These are phyloP conservation scores for pig (Sus scrofa) DNA, from an alignment of 2,113 vertebrate species.

Conservation along the genomic window DNA sequence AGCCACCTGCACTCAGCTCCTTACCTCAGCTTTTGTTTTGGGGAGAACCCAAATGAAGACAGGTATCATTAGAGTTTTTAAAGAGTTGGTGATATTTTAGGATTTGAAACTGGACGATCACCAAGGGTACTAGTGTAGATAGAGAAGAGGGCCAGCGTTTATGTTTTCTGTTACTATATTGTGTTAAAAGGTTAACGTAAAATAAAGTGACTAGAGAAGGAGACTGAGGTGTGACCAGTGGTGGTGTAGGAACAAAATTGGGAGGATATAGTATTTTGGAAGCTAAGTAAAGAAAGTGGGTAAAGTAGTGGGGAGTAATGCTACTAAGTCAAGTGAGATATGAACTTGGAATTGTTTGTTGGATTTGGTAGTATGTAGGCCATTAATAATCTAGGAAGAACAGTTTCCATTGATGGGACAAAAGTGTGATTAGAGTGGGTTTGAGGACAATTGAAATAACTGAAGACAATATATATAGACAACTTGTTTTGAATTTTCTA, in stretches of 20 bases:
- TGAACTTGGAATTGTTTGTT: conserved; percentile 3
- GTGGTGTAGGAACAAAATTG: neutral
- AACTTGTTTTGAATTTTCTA: neutral
- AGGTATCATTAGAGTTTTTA: conserved; percentile 2
- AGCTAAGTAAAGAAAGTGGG: conserved; percentile 11
- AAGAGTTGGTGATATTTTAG: conserved; percentile 19
- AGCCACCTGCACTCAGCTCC: neutral
- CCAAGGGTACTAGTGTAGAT: neutral
- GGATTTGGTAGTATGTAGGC: neutral
- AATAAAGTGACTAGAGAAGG: neutral
- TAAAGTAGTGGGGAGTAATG: neutral
- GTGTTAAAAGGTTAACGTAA: neutral
- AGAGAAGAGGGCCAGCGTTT: neutral
- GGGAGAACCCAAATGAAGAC: conserved; percentile 23
- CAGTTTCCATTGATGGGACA: neutral
- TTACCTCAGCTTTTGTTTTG: conserved; percentile 26
- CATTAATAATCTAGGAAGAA: neutral
- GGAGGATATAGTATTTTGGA: neutral
- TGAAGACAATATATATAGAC: neutral
- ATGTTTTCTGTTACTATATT: neutral
- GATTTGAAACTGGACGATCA: neutral
- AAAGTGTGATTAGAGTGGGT: neutral
- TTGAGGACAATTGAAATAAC: conserved; percentile 31
- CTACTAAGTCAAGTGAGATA: neutral
- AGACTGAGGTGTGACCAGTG: neutral